phyloP scores from a whole-genome alignment of 1,140 invertebrate genomes.

The Lepidurus packardi region DNA sequence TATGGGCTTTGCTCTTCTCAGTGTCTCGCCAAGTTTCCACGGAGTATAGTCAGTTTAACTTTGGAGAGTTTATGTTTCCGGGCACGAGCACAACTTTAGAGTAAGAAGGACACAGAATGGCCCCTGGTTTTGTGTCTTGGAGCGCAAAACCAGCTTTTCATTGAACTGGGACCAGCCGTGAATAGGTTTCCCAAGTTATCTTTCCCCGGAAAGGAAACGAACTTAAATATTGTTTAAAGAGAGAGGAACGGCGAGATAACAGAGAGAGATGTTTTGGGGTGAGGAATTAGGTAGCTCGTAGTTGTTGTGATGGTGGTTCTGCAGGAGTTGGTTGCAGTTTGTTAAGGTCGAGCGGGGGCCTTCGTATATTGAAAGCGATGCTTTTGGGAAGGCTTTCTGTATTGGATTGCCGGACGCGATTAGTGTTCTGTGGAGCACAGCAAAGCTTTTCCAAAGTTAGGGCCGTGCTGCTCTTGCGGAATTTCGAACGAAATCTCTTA shows the following conservation, averaged over 20 bases:
- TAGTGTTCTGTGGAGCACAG: conserved; percentile 12
- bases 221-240: no score
- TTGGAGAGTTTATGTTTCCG: not conserved
- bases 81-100: conserved; percentile 7
- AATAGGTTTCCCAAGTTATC: no score
- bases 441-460: conserved; percentile 15
- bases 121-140: no score
- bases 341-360: not conserved
- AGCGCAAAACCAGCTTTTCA: no score
- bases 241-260: no score
- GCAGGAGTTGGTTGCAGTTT: not conserved
- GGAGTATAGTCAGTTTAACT: not conserved
- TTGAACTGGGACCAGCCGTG: no score
- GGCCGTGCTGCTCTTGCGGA: conserved; percentile 12
- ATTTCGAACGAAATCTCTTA: conserved; percentile 12
- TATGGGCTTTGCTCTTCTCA: not conserved
- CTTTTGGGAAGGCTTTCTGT: not conserved
- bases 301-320: not conserved
- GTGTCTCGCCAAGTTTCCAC: not conserved
- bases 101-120: not conserved
- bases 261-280: no score
- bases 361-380: not conserved
- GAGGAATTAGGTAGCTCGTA: not conserved
- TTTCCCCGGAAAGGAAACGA: no score
- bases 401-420: conserved; percentile 20